Percentiles rank a stretch among this genome's conserved stretches.
Conservation (phyloP, 2,797 vertebrate genomes). For the Lagodon rhomboides region DNA sequence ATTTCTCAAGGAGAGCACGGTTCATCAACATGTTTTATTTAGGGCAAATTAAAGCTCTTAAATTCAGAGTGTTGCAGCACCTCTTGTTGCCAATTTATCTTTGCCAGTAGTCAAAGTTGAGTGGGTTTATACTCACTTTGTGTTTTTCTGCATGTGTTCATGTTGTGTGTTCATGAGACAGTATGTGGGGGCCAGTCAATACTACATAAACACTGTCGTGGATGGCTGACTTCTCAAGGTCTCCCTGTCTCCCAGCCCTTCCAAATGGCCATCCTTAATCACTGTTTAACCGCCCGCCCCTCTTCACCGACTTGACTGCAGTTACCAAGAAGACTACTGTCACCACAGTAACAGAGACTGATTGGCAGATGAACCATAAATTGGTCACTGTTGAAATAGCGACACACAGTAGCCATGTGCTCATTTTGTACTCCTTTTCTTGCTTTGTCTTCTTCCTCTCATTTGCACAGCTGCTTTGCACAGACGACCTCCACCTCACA, state of each 20-base stretch:
- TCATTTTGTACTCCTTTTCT: constrained; percentile 27
- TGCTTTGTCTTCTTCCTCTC: neutral
- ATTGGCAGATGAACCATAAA: constrained; percentile 70
- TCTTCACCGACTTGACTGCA: constrained; percentile 64
- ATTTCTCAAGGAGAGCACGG: constrained; percentile 20
- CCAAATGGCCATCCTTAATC: constrained; percentile 84
- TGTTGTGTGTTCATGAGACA: constrained; percentile 36
- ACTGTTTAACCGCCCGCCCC: constrained; percentile 78
- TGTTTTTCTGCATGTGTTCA: constrained; percentile 33
- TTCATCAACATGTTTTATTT: constrained; percentile 50
- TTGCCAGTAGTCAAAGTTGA: constrained; percentile 26
- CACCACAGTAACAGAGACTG: constrained; percentile 78
- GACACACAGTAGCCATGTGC: constrained; percentile 51
- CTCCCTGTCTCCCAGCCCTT: constrained; percentile 66
- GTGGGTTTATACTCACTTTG: constrained; percentile 46
- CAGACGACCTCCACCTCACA: neutral
- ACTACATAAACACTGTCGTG: constrained; percentile 79
- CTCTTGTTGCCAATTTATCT: constrained; percentile 30
- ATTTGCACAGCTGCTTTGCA: neutral
- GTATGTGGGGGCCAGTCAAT: constrained; percentile 61
- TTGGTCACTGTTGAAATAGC: constrained; percentile 59
- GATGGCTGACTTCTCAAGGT: constrained; percentile 85
- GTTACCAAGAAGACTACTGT: constrained; percentile 63
- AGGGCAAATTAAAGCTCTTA: constrained; percentile 34
- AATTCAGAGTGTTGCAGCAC: constrained; percentile 26